Evolutionary conservation across 2,113 vertebrate genomes (phyloP).

Genomic region (Clarias batrachus): DNA sequence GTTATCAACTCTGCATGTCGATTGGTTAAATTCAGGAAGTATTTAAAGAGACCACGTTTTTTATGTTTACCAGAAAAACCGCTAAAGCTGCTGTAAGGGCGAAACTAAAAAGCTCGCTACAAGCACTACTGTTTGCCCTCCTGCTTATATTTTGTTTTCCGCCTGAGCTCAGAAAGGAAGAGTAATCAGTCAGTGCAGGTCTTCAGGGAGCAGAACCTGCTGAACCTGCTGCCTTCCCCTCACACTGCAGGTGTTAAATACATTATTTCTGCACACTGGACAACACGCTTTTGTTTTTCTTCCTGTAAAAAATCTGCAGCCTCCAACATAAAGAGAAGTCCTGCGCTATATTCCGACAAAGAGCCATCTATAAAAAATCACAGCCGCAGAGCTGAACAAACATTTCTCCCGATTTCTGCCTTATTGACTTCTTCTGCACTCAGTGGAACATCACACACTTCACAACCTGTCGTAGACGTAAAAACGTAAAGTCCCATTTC

Average conservation of each 20-base stretch:
- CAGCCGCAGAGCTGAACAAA: neutral
- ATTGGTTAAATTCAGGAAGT: neutral
- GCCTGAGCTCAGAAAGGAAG: slow-evolving; percentile 8
- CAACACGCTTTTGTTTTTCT: neutral
- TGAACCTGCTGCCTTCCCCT: slow-evolving; percentile 17
- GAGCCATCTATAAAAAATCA: neutral
- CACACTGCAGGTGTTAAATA: slow-evolving; percentile 32
- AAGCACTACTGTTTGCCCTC: neutral
- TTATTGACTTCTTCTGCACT: neutral
- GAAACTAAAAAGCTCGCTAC: neutral
- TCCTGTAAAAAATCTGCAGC: slow-evolving; percentile 8
- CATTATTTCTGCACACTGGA: slow-evolving; percentile 34
- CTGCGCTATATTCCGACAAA: neutral
- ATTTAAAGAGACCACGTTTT: neutral
- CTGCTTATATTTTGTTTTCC: neutral
- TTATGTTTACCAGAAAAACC: neutral
- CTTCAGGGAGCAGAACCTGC: slow-evolving; percentile 10
- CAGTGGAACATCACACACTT: neutral
- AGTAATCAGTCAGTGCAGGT: slow-evolving; percentile 22
- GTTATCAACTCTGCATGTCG: neutral
- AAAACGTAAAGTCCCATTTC: no score
- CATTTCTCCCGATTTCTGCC: neutral
- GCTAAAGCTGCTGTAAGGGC: neutral
- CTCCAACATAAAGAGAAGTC: neutral
- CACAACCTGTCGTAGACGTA: neutral